These are phyloP conservation scores for Chaunax sp. DNA, from an alignment of 2,797 vertebrate species.

Conservation along the genomic window DNA sequence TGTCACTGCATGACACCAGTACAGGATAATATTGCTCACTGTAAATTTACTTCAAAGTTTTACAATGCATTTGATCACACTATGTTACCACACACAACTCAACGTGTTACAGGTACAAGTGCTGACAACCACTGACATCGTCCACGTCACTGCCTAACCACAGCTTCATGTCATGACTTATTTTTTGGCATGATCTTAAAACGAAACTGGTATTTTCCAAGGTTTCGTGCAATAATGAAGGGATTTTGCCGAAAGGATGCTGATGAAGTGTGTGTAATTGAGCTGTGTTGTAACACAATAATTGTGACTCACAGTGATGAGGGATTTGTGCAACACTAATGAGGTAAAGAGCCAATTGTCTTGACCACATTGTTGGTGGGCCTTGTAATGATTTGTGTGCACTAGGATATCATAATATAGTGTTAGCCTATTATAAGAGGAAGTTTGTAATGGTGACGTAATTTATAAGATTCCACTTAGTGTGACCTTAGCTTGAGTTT, in stretches of 20 bases:
- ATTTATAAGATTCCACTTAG: too few relatives aligned
- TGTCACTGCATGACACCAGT: too few relatives aligned
- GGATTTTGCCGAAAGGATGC: background rate
- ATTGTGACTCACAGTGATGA: conserved; percentile 34
- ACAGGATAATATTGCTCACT: too few relatives aligned
- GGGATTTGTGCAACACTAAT: conserved; percentile 35
- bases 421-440: conserved; percentile 2
- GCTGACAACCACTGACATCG: too few relatives aligned
- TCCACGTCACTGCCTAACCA: too few relatives aligned
- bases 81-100: too few relatives aligned
- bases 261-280: conserved; percentile 19
- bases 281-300: conserved; percentile 27
- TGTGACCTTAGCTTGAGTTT: too few relatives aligned
- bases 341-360: conserved; percentile 31
- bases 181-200: background rate
- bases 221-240: background rate
- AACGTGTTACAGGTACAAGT: too few relatives aligned
- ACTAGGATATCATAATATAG: background rate
- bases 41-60: too few relatives aligned
- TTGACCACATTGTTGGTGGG: conserved; percentile 11
- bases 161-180: too few relatives aligned
- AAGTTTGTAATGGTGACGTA: too few relatives aligned
- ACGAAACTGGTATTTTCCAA: conserved; percentile 14
- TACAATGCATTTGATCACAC: too few relatives aligned
- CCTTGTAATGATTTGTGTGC: conserved; percentile 18